Percentiles rank a stretch among this genome's conserved stretches.
These are phyloP conservation scores for Rostratula benghalensis DNA, from an alignment of 2,113 vertebrate species.

Conservation along the genomic window DNA sequence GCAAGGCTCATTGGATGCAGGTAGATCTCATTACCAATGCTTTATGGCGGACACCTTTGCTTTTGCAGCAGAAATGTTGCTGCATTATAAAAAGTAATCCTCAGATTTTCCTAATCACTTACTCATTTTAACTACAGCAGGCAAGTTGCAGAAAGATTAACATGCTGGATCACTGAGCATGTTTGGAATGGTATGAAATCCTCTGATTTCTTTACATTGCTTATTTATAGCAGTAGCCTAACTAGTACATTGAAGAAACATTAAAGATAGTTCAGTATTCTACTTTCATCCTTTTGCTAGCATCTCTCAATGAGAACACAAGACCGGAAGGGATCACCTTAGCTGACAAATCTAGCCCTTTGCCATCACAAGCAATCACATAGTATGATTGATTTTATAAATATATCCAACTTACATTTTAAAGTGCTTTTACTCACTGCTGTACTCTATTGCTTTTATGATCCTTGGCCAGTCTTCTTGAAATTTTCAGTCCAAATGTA, in stretches of 20 bases:
- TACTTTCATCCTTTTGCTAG: neutral
- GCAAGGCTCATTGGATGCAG: neutral
- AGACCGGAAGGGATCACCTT: neutral
- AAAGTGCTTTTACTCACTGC: neutral
- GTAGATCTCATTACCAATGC: neutral
- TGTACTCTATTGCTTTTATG: neutral
- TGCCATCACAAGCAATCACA: neutral
- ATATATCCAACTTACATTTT: neutral
- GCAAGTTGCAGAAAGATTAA: neutral
- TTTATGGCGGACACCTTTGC: neutral
- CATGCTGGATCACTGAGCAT: neutral
- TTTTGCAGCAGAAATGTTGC: neutral
- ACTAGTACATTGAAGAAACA: neutral
- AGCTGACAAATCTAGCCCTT: neutral
- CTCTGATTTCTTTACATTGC: neutral
- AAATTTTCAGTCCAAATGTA: neutral
- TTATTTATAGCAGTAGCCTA: neutral
- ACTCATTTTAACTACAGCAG: neutral
- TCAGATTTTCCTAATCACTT: neutral
- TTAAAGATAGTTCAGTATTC: neutral
- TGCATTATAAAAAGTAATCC: neutral
- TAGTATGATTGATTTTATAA: neutral
- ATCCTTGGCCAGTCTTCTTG: neutral
- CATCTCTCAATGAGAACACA: neutral
- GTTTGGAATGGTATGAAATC: neutral